Conservation (phyloP, 2,888 invertebrate species). For the Oscheius myriophilus region DNA sequence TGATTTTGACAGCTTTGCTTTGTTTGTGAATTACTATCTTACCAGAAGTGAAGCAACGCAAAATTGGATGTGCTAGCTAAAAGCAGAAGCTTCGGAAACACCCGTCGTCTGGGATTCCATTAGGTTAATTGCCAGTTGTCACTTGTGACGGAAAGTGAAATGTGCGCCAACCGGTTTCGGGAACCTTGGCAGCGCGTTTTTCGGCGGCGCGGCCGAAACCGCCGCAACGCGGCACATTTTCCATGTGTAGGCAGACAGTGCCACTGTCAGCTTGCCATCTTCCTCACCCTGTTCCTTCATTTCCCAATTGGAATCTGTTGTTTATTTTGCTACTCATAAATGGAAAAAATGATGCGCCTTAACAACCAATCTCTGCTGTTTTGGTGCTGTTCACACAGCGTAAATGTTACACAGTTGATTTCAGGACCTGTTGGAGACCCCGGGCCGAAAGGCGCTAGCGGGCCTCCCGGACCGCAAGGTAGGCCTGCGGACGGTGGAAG, state of each 20-base stretch:
- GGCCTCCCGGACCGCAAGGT: conserved; percentile 42
- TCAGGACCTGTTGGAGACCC: conserved; percentile 47
- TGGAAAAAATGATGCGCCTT: too few relatives aligned
- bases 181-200: conserved; percentile 26
- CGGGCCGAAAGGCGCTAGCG: conserved; percentile 50
- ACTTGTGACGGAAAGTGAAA: conserved; percentile 23
- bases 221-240: conserved; percentile 22
- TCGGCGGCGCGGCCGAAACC: conserved; percentile 14
- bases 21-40: not conserved
- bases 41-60: too few relatives aligned
- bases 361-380: too few relatives aligned
- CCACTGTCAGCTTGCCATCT: not conserved
- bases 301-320: too few relatives aligned
- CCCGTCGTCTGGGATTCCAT: not conserved
- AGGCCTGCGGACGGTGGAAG: conserved; percentile 37
- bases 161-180: conserved; percentile 16
- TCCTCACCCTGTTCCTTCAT: not conserved
- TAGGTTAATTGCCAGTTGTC: not conserved
- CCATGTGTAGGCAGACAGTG: conserved; percentile 16
- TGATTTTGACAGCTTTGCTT: not conserved
- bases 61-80: too few relatives aligned
- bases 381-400: too few relatives aligned
- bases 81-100: not conserved
- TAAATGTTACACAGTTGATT: conserved; percentile 4
- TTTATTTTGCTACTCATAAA: too few relatives aligned